phyloP scores from a whole-genome alignment of 2,797 vertebrate species.

The Balearica regulorum region DNA sequence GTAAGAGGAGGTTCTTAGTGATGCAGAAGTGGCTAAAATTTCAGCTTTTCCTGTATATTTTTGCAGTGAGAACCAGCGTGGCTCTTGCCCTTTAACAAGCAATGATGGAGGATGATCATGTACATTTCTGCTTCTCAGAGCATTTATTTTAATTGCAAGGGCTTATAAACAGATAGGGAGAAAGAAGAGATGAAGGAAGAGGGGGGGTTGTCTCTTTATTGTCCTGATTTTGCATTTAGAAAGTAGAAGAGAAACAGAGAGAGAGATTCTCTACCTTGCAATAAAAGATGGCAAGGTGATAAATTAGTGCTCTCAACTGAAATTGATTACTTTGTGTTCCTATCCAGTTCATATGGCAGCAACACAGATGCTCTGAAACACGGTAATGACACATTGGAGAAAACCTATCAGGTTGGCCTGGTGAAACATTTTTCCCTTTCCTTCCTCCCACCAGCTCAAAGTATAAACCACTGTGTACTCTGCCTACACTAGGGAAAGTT shows the following conservation, averaged over 20 bases:
- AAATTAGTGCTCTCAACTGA: slow-evolving; percentile 97
- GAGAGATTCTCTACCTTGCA: slow-evolving; percentile 74
- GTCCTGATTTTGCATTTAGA: slow-evolving; percentile 21
- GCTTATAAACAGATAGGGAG: slow-evolving; percentile 7
- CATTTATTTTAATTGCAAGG: slow-evolving; percentile 38
- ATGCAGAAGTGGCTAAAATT: background rate
- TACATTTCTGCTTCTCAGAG: slow-evolving; percentile 10
- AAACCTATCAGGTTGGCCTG: slow-evolving; percentile 67
- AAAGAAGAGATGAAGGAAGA: background rate
- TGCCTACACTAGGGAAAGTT: background rate
- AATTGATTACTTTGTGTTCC: slow-evolving; percentile 97
- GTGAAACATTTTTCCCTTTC: background rate
- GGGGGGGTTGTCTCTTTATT: background rate
- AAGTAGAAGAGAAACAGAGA: background rate
- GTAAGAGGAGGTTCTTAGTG: background rate
- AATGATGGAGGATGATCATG: background rate
- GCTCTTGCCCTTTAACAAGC: background rate
- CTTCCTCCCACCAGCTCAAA: background rate
- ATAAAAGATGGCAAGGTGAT: slow-evolving; percentile 96
- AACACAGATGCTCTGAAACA: slow-evolving; percentile 92
- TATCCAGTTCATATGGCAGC: slow-evolving; percentile 88
- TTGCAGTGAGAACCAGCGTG: background rate
- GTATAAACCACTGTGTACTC: background rate
- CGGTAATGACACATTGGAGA: slow-evolving; percentile 92
- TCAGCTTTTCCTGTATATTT: background rate